A percentile compares a stretch with the other conserved stretches of the same genome.
These are phyloP conservation scores for Tapera naevia DNA, from an alignment of 2,797 vertebrate genomes.

Conservation along the genomic window DNA sequence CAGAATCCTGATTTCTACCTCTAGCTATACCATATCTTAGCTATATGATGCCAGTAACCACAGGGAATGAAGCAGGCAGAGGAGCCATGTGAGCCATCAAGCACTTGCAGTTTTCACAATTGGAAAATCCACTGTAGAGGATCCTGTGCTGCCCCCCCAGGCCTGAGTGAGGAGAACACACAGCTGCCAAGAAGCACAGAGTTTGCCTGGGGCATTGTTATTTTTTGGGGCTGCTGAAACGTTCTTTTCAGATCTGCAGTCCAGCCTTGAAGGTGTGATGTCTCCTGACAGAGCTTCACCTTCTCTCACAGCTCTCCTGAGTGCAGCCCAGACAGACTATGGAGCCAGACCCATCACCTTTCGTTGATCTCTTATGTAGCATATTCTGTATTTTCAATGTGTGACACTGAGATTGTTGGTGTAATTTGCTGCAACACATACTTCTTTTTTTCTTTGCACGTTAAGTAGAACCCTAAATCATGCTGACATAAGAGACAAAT, in stretches of 20 bases:
- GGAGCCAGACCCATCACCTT: neutral
- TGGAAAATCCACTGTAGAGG: neutral
- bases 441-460: neutral
- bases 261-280: neutral
- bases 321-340: rapidly evolving
- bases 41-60: neutral
- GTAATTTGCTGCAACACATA: neutral
- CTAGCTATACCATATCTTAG: neutral
- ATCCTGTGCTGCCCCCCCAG: neutral
- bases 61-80: too few relatives aligned
- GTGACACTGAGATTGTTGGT: neutral
- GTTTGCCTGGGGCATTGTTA: neutral
- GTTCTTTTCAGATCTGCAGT: neutral
- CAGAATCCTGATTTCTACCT: neutral
- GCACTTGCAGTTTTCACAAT: too few relatives aligned
- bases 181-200: neutral
- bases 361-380: neutral
- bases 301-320: neutral
- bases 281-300: neutral
- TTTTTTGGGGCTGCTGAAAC: neutral
- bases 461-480: constrained; percentile 49
- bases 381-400: neutral
- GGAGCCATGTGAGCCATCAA: neutral
- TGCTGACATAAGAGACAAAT: constrained; percentile 34
- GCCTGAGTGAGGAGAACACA: neutral